A percentile compares a stretch with the other conserved stretches of the same genome.
Evolutionary conservation across 2,797 vertebrate genomes (phyloP).

Genomic region (Allobates femoralis): DNA sequence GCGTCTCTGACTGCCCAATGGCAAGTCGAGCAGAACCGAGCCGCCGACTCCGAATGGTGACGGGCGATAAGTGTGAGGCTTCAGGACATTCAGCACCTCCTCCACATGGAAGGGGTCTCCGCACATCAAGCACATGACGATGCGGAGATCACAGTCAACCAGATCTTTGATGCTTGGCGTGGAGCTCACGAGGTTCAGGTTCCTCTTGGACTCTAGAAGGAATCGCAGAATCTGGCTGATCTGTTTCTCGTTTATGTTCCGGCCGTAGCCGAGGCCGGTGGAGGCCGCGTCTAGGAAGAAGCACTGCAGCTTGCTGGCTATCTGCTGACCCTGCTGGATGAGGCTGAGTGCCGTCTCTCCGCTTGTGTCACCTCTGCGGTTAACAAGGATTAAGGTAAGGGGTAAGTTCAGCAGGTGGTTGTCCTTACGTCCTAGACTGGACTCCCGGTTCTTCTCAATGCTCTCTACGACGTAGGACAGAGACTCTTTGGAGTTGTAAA

Average conservation of each 20-base stretch:
- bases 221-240: slow-evolving; percentile 89
- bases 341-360: slow-evolving; percentile 93
- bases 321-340: slow-evolving; percentile 91
- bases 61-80: slow-evolving; percentile 85
- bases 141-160: slow-evolving; percentile 85
- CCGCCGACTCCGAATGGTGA: slow-evolving; percentile 77
- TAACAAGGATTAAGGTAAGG: slow-evolving; percentile 88
- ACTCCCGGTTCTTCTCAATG: slow-evolving; percentile 90
- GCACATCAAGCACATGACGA: slow-evolving; percentile 96
- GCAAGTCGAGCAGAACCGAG: slow-evolving; percentile 86
- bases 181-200: slow-evolving; percentile 76
- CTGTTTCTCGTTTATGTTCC: slow-evolving; percentile 92
- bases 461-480: slow-evolving; percentile 95
- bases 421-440: slow-evolving; percentile 83
- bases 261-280: slow-evolving; percentile 89
- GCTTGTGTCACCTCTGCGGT: slow-evolving; percentile 89
- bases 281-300: slow-evolving; percentile 90
- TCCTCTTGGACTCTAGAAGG: slow-evolving; percentile 85
- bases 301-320: slow-evolving; percentile 89
- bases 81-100: slow-evolving; percentile 87
- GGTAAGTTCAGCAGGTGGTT: slow-evolving; percentile 84
- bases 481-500: slow-evolving; percentile 98
- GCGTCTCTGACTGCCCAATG: slow-evolving; percentile 82
- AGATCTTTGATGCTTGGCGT: slow-evolving; percentile 83
- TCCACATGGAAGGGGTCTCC: slow-evolving; percentile 89